Evolutionary conservation across 2,113 vertebrate species (phyloP).

Genomic region (Odocoileus hemionus): DNA sequence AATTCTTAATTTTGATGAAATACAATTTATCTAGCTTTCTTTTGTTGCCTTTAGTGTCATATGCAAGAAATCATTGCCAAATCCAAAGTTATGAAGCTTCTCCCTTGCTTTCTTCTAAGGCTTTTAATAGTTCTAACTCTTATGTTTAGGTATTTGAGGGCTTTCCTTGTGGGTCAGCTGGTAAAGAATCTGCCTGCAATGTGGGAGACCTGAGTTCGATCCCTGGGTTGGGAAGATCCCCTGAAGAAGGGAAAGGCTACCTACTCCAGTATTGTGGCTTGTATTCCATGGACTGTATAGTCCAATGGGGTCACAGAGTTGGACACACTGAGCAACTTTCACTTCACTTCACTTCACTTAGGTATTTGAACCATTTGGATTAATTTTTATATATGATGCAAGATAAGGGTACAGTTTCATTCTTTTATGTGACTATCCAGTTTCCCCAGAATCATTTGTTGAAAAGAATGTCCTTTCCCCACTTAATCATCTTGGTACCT

Average conservation of each 20-base stretch:
- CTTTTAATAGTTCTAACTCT: background rate
- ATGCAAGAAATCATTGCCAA: background rate
- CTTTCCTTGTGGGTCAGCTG: background rate
- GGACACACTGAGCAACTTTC: background rate
- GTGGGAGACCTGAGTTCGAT: background rate
- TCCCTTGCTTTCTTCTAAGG: background rate
- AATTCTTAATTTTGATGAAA: background rate
- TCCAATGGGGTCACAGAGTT: background rate
- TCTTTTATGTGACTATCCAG: background rate
- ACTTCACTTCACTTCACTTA: background rate
- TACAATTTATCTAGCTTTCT: background rate
- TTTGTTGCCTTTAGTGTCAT: background rate
- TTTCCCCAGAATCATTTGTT: background rate
- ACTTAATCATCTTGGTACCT: background rate
- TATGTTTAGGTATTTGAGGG: background rate
- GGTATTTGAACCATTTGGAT: background rate
- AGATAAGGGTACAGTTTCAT: background rate
- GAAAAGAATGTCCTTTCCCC: background rate
- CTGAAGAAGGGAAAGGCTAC: background rate
- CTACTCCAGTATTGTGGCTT: background rate
- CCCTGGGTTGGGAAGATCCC: background rate
- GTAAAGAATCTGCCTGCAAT: background rate
- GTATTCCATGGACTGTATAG: background rate
- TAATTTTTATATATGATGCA: background rate
- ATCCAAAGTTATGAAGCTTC: background rate